Conservation (phyloP, 2,113 vertebrate species). For the Merops nubicus region DNA sequence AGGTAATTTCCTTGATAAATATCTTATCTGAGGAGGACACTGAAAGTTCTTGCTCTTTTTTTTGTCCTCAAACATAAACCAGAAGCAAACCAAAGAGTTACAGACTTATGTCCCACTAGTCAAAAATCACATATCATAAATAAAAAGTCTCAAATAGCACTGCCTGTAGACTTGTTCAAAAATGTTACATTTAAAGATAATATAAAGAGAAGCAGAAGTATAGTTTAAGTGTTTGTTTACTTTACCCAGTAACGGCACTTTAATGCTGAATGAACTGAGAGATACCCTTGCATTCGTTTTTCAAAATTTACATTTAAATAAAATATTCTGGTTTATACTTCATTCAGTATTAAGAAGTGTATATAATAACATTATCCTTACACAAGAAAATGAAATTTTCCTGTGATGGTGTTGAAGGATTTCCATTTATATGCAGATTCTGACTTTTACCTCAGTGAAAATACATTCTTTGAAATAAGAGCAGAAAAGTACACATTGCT, state of each 20-base stretch:
- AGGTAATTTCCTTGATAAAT: neutral
- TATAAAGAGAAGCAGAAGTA: neutral
- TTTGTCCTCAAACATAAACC: neutral
- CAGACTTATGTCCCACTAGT: neutral
- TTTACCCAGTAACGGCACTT: neutral
- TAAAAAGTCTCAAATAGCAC: neutral
- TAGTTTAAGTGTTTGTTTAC: neutral
- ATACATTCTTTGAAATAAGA: conserved; percentile 25
- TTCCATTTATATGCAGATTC: conserved; percentile 62
- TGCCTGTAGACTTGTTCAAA: neutral
- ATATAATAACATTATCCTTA: conserved; percentile 28
- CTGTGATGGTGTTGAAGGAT: neutral
- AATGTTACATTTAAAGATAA: neutral
- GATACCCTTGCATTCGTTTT: neutral
- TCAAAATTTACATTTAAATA: conserved; percentile 47
- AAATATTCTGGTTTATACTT: conserved; percentile 22
- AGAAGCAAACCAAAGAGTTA: neutral
- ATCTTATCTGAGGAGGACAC: neutral
- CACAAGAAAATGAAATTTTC: conserved; percentile 44
- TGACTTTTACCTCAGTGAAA: conserved; percentile 35
- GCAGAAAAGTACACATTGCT: neutral
- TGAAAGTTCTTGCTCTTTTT: neutral
- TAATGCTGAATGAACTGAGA: conserved; percentile 11
- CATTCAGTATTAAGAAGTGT: conserved; percentile 5
- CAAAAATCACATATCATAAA: neutral